Conservation (phyloP, 2,797 vertebrate genomes). For the Catostomus latipinnis region DNA sequence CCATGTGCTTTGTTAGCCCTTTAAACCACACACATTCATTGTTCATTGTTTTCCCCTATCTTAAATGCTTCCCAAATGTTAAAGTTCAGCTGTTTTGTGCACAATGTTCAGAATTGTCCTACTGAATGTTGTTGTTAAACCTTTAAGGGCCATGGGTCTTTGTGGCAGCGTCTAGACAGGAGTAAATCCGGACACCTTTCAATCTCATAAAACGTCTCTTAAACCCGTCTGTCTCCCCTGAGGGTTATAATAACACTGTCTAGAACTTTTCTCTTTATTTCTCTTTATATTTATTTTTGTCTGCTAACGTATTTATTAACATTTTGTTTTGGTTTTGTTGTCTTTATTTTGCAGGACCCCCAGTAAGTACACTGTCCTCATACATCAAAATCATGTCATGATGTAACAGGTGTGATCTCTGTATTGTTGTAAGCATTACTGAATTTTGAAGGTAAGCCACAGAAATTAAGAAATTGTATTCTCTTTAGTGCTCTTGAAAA, state of each 20-base stretch:
- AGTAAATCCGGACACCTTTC: conserved; percentile 17
- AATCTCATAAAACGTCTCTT: conserved; percentile 34
- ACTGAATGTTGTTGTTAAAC: conserved; percentile 3
- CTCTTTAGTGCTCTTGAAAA: no score
- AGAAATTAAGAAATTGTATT: not conserved
- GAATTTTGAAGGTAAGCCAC: not conserved
- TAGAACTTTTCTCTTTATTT: no score
- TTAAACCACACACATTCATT: not conserved
- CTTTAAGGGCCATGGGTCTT: not conserved
- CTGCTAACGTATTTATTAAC: not conserved
- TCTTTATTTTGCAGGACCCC: conserved; percentile 72
- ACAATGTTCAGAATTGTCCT: conserved; percentile 6
- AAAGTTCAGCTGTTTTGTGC: not conserved
- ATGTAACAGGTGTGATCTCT: conserved; percentile 3
- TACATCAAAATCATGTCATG: conserved; percentile 2
- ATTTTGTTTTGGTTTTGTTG: conserved; percentile 23
- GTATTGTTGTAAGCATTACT: conserved; percentile 16
- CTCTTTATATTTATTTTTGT: not conserved
- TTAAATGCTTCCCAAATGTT: conserved; percentile 21
- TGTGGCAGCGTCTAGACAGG: conserved; percentile 25
- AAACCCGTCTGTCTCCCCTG: conserved; percentile 52
- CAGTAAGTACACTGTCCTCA: conserved; percentile 75
- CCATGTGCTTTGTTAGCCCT: not conserved
- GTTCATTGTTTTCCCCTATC: not conserved
- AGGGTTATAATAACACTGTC: not conserved